Percentiles rank a stretch among this genome's conserved stretches.
phyloP scores from a whole-genome alignment of 2,888 invertebrate genomes.

The Rhamnusium bicolor region DNA sequence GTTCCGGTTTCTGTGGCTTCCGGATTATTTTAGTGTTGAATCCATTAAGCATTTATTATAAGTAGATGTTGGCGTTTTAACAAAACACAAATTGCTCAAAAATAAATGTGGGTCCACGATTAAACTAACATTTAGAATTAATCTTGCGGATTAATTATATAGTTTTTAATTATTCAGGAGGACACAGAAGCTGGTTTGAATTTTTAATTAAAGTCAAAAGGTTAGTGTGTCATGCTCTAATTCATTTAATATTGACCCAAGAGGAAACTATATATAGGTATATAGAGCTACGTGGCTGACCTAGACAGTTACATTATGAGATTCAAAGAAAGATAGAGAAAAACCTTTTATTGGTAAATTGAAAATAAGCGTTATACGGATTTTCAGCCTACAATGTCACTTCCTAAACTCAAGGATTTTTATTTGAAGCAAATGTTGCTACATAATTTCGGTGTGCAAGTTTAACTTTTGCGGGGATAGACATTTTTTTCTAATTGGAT shows the following conservation, averaged over 20 bases:
- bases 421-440: no score
- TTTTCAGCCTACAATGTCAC: no score
- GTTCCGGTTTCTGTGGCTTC: constrained; percentile 26
- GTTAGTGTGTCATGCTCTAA: not conserved
- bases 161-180: not conserved
- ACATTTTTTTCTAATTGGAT: no score
- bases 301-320: no score
- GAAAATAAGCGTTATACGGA: no score
- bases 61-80: not conserved
- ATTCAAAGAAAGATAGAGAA: no score
- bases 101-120: constrained; percentile 6
- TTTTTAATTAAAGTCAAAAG: not conserved
- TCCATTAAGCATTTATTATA: constrained; percentile 14
- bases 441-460: no score
- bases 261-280: no score
- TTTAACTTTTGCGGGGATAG: no score
- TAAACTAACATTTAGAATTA: not conserved
- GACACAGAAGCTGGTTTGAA: not conserved
- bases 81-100: not conserved
- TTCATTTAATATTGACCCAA: not conserved
- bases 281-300: no score
- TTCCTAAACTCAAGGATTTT: no score
- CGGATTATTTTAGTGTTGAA: constrained; percentile 29
- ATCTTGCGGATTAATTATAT: not conserved
- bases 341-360: no score